phyloP scores from a whole-genome alignment of 2,888 invertebrate species.

The Brachypalpus laphriformis region DNA sequence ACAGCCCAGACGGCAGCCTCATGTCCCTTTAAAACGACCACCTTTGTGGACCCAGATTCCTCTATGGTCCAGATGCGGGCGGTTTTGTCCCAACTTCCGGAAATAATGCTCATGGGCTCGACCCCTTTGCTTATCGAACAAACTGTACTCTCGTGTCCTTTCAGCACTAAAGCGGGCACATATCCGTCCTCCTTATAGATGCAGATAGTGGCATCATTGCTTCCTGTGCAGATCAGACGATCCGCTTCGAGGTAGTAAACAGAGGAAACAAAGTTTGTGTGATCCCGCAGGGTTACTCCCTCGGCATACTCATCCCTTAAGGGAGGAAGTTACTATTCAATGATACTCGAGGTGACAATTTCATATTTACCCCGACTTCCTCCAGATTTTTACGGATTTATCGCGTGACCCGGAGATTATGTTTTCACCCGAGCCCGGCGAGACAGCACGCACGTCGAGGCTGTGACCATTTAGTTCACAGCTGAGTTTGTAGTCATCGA shows the following conservation, averaged over 20 bases:
- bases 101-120: conserved; percentile 86
- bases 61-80: conserved; percentile 91
- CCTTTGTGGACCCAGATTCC: conserved; percentile 83
- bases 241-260: conserved; percentile 90
- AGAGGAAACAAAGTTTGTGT: conserved; percentile 93
- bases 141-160: conserved; percentile 87
- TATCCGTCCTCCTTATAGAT: conserved; percentile 89
- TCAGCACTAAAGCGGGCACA: conserved; percentile 87
- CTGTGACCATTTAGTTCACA: conserved; percentile 91
- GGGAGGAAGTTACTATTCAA: not conserved
- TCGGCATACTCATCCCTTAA: conserved; percentile 84
- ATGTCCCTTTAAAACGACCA: conserved; percentile 87
- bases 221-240: conserved; percentile 92
- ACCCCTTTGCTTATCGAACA: conserved; percentile 83
- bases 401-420: conserved; percentile 95
- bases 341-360: not conserved
- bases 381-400: conserved; percentile 94
- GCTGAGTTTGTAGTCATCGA: conserved; percentile 89
- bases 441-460: conserved; percentile 91
- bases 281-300: conserved; percentile 89
- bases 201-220: conserved; percentile 93
- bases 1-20: conserved; percentile 94
- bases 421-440: conserved; percentile 85
- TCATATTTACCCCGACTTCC: conserved; percentile 85
- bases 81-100: conserved; percentile 97